Evolutionary conservation across 2,888 invertebrate genomes (phyloP).

Genomic region (Nemurella pictetii): DNA sequence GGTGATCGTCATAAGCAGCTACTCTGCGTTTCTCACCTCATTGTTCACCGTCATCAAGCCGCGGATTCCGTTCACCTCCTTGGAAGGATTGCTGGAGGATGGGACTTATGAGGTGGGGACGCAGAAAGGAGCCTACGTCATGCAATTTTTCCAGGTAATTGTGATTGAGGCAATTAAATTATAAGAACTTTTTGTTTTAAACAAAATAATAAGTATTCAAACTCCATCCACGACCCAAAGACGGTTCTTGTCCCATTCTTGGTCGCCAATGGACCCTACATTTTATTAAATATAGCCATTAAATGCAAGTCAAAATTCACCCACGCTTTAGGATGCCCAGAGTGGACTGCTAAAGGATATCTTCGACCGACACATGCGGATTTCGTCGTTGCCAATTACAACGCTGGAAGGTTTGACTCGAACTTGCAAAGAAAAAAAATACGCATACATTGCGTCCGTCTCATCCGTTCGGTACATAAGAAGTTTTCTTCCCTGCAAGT

Average conservation of each 20-base stretch:
- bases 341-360: background rate
- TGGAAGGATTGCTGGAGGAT: background rate
- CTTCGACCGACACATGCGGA: background rate
- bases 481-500: background rate
- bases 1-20: constrained; percentile 27
- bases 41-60: constrained; percentile 19
- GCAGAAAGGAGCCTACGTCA: background rate
- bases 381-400: background rate
- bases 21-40: constrained; percentile 32
- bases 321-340: no score
- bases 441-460: background rate
- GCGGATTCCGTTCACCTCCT: constrained; percentile 16
- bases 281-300: no score
- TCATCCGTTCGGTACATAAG: background rate
- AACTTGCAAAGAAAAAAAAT: background rate
- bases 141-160: background rate
- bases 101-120: background rate
- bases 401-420: background rate
- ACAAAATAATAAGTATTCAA: no score
- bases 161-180: no score
- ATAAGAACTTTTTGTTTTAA: no score
- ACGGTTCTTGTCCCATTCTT: no score
- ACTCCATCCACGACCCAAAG: no score
- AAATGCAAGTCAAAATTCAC: no score
- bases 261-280: no score